A percentile compares a stretch with the other conserved stretches of the same genome.
phyloP scores from a whole-genome alignment of 2,888 invertebrate species.

The Chydorus sphaericus region DNA sequence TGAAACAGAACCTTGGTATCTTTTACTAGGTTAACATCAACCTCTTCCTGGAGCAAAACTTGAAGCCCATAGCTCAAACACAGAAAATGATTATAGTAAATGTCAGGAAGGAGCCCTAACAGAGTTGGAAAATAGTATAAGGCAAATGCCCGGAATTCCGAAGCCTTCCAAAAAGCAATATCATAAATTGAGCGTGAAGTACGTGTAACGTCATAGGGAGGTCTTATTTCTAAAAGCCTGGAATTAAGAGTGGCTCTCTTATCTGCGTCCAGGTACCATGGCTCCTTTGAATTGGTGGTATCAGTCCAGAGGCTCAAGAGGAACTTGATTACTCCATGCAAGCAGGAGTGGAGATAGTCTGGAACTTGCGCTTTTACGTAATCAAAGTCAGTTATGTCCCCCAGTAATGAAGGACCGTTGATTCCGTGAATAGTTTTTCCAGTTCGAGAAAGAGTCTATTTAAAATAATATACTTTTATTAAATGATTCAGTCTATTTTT shows the following conservation, averaged over 20 bases:
- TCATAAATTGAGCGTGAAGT: background rate
- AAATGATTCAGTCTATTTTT: background rate
- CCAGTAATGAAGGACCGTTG: background rate
- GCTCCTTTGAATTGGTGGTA: background rate
- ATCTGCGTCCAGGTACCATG: background rate
- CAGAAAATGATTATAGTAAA: background rate
- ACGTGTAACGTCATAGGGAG: background rate
- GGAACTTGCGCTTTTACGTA: background rate
- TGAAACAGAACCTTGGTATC: background rate
- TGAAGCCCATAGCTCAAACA: background rate
- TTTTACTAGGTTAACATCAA: background rate
- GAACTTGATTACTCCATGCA: background rate
- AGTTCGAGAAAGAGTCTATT: background rate
- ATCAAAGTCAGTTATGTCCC: background rate
- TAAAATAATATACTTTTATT: background rate
- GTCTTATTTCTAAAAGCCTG: background rate
- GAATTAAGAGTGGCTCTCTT: background rate
- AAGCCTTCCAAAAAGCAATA: background rate
- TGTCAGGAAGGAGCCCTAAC: background rate
- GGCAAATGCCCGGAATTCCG: background rate
- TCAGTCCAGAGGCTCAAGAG: background rate
- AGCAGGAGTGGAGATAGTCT: constrained; percentile 1
- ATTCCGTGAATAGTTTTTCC: background rate
- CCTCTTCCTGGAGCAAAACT: background rate
- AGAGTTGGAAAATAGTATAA: constrained; percentile 1